These are phyloP conservation scores for Pseudorectes ferrugineus DNA, from an alignment of 2,113 vertebrate genomes.

Conservation along the genomic window DNA sequence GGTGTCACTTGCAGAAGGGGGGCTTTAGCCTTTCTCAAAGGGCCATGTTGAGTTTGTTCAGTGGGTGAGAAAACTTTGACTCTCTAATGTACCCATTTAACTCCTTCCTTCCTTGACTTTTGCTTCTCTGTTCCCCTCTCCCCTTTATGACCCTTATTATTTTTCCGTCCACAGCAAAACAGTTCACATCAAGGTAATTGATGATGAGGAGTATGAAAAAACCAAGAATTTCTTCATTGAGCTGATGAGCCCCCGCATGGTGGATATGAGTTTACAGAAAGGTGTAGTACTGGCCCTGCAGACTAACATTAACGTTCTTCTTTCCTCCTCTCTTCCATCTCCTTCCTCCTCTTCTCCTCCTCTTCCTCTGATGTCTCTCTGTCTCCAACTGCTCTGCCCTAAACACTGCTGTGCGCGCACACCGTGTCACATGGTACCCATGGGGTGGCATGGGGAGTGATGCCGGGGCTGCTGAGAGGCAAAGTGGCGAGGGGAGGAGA, in stretches of 20 bases:
- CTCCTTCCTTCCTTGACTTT: slow-evolving; percentile 41
- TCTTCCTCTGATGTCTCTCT: slow-evolving; percentile 35
- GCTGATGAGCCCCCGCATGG: slow-evolving; percentile 81
- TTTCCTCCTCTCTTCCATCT: slow-evolving; percentile 59
- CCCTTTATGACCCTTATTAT: slow-evolving; percentile 78
- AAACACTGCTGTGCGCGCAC: slow-evolving; percentile 60
- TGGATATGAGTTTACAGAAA: slow-evolving; percentile 89
- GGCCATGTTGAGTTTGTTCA: background rate
- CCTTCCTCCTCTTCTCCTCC: slow-evolving; percentile 22
- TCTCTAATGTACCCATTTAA: slow-evolving; percentile 38
- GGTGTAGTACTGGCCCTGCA: slow-evolving; percentile 82
- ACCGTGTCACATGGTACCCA: slow-evolving; percentile 72
- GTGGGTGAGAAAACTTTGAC: slow-evolving; percentile 59
- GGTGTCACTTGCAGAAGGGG: background rate
- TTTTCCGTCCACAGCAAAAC: slow-evolving; percentile 84
- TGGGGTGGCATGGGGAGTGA: background rate
- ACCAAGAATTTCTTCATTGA: slow-evolving; percentile 87
- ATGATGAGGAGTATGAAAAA: slow-evolving; percentile 87
- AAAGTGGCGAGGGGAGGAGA: background rate
- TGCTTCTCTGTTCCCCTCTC: slow-evolving; percentile 45
- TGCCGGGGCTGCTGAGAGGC: background rate
- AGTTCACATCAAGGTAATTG: slow-evolving; percentile 87
- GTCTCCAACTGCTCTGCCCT: slow-evolving; percentile 52
- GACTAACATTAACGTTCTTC: slow-evolving; percentile 70
- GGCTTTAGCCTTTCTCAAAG: background rate